Base-by-base conservation (phyloP, 1,140 invertebrate genomes). In the Pseudachorutes palmiensis region DNA sequence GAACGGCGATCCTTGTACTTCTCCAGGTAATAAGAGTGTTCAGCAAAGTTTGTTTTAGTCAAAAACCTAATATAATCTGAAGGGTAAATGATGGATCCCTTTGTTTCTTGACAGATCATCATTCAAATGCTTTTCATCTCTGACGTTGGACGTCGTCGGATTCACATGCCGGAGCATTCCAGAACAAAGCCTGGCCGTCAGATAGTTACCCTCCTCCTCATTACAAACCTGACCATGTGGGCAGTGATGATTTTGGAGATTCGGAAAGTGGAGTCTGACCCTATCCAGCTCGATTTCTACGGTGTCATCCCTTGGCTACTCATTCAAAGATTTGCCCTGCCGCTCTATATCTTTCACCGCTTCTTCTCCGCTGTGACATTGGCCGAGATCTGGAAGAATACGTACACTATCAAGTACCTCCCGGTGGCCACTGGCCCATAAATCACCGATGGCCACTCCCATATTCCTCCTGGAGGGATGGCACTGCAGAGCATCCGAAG, bases 321-420 rank as follows among this genome's bases (percentile, higher is more conserved):
- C 69, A 89, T 98, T 29, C 91, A 94, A 76, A 88, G 92, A 72
- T 85, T 96, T 67, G 94, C 92, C 73, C 81, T 97, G 55, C 95
- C 95, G 12, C 85, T 98, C 58, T 92, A 92, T 82, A 97, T 98
- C 77, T 98, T 97, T 85, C 90, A 93, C 80, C 87, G 91, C 70
- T 98, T 97, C 86, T 94, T 97, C 81, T 96, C 93, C 33, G 91
- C 92, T 26, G 92, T 97, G 29, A 95, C 93, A 80, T 85, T 97
- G 69, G 94, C 94, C 71, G 94, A 97, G 80, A 95, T 98, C 68
- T 97, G 95, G 94, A 96, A 96, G 81, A 95, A 93, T 72, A 94
- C 91, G 76, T 98, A 97, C 84, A 94, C 72, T 51, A 66, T 74
- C 36, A 74, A 74, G 63, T 74, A 74, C 61, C 69, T 71, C 63